These are phyloP conservation scores for Meandrina meandrites DNA, from an alignment of 92 coral and sea anemone species.

Conservation along the genomic window DNA sequence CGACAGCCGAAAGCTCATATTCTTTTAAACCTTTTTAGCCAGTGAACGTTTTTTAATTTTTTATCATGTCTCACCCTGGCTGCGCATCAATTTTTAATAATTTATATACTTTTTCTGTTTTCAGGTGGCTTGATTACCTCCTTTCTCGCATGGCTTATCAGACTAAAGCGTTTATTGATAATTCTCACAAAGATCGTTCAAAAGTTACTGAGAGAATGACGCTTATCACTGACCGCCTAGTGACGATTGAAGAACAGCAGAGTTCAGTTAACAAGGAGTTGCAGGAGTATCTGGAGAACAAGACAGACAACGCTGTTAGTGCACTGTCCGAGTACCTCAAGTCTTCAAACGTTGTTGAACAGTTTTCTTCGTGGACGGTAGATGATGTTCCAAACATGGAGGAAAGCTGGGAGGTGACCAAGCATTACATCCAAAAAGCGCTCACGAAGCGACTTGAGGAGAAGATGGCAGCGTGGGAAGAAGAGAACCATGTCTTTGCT, in stretches of 20 bases:
- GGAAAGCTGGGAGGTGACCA: constrained; percentile 43
- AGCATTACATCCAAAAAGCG: constrained; percentile 12
- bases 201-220: constrained; percentile 6
- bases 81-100: too few relatives aligned
- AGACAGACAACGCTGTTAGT: neutral
- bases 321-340: constrained; percentile 9
- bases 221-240: neutral
- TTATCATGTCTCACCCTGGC: too few relatives aligned
- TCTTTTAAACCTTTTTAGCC: too few relatives aligned
- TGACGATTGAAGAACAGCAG: constrained; percentile 9
- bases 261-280: neutral
- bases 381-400: constrained; percentile 24
- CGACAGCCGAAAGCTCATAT: too few relatives aligned
- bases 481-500: constrained; percentile 25
- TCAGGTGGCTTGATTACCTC: constrained; percentile 50
- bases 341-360: neutral
- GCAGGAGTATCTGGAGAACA: neutral
- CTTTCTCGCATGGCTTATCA: constrained; percentile 29
- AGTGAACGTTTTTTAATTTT: too few relatives aligned
- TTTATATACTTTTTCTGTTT: neutral
- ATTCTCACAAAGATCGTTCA: constrained; percentile 36
- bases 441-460: too few relatives aligned
- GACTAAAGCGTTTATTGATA: constrained; percentile 28
- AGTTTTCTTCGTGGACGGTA: constrained; percentile 34
- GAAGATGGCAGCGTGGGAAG: constrained; percentile 47